Evolutionary conservation across 2,888 invertebrate genomes (phyloP).

Genomic region (Heteropelma amictum): DNA sequence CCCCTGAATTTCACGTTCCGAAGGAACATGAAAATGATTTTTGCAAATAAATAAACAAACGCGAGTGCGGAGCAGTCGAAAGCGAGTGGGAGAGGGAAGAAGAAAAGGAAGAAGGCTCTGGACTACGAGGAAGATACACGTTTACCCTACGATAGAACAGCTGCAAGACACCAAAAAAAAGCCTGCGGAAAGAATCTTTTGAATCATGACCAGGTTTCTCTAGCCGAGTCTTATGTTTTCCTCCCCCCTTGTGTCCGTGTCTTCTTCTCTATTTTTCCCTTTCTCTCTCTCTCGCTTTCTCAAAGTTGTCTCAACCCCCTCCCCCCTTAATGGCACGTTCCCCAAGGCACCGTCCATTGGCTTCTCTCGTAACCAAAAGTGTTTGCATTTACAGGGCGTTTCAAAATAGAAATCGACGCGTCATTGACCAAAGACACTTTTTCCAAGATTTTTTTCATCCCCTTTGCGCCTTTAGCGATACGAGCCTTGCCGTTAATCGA

Average conservation of each 20-base stretch:
- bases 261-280: slow-evolving; percentile 8
- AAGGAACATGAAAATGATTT: too few species aligned
- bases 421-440: neutral
- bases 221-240: slow-evolving; percentile 51
- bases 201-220: slow-evolving; percentile 62
- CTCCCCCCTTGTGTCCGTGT: slow-evolving; percentile 43
- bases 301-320: slow-evolving; percentile 1
- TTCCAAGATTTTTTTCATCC: too few species aligned
- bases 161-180: slow-evolving; percentile 61
- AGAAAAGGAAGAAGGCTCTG: slow-evolving; percentile 23
- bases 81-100: neutral
- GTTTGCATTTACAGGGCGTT: neutral
- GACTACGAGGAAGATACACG: slow-evolving; percentile 31
- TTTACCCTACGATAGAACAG: slow-evolving; percentile 57
- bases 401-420: neutral
- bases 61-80: neutral
- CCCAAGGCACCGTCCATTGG: slow-evolving; percentile 40
- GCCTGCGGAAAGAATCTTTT: slow-evolving; percentile 59
- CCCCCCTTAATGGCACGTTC: slow-evolving; percentile 30
- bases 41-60: neutral
- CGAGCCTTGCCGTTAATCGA: too few species aligned
- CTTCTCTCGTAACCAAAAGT: slow-evolving; percentile 23
- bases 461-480: too few species aligned
- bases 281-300: neutral
- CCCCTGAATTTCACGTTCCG: too few species aligned